phyloP scores from a whole-genome alignment of 2,797 vertebrate species.

The Etheostoma perlongum region DNA sequence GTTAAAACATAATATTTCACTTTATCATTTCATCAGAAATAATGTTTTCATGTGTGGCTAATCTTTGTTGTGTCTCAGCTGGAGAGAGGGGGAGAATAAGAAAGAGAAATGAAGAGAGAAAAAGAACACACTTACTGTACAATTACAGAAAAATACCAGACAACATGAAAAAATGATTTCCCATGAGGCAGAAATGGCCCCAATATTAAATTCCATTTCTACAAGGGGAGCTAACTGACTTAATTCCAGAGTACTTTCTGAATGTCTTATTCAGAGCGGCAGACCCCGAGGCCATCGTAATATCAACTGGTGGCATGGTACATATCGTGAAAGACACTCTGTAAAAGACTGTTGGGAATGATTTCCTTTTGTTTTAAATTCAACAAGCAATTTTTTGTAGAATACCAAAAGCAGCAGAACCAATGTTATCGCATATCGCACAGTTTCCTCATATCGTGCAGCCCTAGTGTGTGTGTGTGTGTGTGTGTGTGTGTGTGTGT shows the following conservation, averaged over 20 bases:
- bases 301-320: too few species aligned
- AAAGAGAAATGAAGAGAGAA: background rate
- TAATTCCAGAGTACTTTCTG: conserved; percentile 29
- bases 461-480: too few species aligned
- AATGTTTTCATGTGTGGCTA: background rate
- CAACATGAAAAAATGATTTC: conserved; percentile 1
- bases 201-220: conserved; percentile 38
- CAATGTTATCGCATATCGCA: too few species aligned
- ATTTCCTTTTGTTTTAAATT: too few species aligned
- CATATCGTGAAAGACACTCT: too few species aligned
- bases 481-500: background rate
- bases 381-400: too few species aligned
- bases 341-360: too few species aligned
- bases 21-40: background rate
- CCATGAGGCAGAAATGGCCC: conserved; percentile 18
- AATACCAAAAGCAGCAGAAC: too few species aligned
- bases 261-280: conserved; percentile 20
- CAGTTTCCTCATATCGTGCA: too few species aligned
- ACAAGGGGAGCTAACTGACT: conserved; percentile 24
- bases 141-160: conserved; percentile 10
- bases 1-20: background rate
- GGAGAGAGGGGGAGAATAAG: background rate
- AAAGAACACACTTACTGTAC: background rate
- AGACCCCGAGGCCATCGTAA: conserved; percentile 10
- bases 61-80: background rate